phyloP scores from a whole-genome alignment of 2,113 vertebrate species.

The Ifrita kowaldi region DNA sequence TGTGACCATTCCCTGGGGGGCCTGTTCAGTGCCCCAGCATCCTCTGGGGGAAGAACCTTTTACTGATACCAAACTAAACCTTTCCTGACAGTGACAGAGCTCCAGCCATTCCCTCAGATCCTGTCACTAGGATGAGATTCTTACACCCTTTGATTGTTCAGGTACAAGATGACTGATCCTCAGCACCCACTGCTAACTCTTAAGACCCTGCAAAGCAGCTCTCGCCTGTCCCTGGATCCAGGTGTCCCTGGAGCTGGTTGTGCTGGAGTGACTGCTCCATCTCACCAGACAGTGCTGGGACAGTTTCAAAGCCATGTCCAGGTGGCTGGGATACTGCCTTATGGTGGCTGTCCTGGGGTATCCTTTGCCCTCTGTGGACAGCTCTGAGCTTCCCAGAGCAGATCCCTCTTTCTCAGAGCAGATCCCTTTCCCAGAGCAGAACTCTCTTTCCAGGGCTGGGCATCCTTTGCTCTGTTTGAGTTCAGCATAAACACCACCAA shows the following conservation, averaged over 20 bases:
- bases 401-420: background rate
- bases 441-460: background rate
- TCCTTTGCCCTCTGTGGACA: background rate
- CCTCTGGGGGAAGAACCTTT: background rate
- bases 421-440: background rate
- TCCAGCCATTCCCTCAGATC: background rate
- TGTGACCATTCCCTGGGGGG: background rate
- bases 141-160: background rate
- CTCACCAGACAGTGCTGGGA: fast-evolving
- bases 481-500: background rate
- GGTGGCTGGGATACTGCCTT: background rate
- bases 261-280: background rate
- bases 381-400: background rate
- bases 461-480: background rate
- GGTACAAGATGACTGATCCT: background rate
- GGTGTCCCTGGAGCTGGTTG: background rate
- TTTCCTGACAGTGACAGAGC: background rate
- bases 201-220: background rate
- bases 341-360: background rate
- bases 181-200: background rate
- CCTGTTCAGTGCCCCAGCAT: background rate
- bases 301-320: background rate
- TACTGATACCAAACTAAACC: background rate
- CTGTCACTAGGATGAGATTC: background rate
- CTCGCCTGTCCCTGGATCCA: background rate